Base-by-base conservation (phyloP, 2,888 invertebrate genomes). In the Drosophila dives region DNA sequence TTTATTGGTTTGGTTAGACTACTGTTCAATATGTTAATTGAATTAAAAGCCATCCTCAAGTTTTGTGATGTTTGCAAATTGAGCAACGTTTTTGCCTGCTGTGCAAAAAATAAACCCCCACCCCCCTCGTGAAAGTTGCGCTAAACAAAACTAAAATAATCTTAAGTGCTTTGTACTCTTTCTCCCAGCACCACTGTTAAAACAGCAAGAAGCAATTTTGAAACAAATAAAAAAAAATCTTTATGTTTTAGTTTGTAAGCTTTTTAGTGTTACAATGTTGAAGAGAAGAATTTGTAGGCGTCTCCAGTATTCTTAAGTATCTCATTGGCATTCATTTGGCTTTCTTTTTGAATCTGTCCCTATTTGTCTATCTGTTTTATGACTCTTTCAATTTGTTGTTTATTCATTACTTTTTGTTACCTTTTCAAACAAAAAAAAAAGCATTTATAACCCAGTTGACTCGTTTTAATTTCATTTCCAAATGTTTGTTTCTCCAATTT, bases 321-420 rank as follows among this genome's bases (percentile, higher is more conserved):
- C 90, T 90, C 90, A 90, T 90, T 90, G 86, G 90, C 90, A 90
- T 90, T 90, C 89, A 80, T 75, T 76, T 80, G 74, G 71, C 64
- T 72, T 55, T 56, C 64, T 70, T 33, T 58, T 12, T 71, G 2
- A 58, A 29, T 70, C 15, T 60, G n/a, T 34, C 38, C 55, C 26
- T 56, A 36, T 60, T 20, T 60, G 38, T 40, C 62, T 55, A 3
- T 59, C 36, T 51, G 36, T 33, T 60, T 42, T 63, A 60, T 49
- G 53, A 64, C 64, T 67, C 63, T 72, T 75, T 59, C 55, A 45
- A 75, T 78, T 71, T 78, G 69, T 76, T 76, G 61, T 72, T 74
- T 81, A 64, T 73, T 80, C 53, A 65, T 77, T 81, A 65, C 71
- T 56, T 76, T 68, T 62, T 74, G 69, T 81, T 81, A 60, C 65